Percentiles rank a stretch among this genome's conserved stretches.
Evolutionary conservation across 2,797 vertebrate species (phyloP).

Genomic region (Hippopotamyrus pictus): DNA sequence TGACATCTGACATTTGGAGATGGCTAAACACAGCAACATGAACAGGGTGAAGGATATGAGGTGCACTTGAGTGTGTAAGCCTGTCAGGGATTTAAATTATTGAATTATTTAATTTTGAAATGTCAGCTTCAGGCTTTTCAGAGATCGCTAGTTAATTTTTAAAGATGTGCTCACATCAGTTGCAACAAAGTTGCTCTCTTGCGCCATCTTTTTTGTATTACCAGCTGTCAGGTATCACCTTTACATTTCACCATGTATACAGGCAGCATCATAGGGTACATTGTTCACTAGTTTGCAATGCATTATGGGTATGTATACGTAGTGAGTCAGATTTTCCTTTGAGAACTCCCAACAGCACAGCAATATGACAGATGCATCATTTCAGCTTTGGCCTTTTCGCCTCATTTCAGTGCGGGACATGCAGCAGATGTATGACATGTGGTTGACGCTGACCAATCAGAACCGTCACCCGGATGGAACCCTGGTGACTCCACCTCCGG

Average conservation of each 20-base stretch:
- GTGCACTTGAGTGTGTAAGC: background rate
- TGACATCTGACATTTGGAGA: background rate
- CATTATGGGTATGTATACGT: background rate
- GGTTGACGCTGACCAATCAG: slow-evolving; percentile 91
- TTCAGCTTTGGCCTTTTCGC: background rate
- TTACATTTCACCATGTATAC: background rate
- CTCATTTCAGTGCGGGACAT: slow-evolving; percentile 83
- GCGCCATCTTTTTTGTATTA: background rate
- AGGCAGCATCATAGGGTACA: background rate
- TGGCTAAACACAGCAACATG: background rate
- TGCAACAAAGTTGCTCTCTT: background rate
- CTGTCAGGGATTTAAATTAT: background rate
- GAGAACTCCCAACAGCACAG: background rate
- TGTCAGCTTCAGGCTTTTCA: background rate
- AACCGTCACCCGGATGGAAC: slow-evolving; percentile 77
- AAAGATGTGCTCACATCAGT: background rate
- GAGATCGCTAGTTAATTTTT: background rate
- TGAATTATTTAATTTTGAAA: background rate
- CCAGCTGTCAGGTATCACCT: background rate
- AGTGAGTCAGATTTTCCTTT: background rate
- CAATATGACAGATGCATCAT: background rate
- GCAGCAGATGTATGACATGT: slow-evolving; percentile 97
- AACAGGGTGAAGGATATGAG: background rate
- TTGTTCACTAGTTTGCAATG: background rate
- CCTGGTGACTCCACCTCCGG: slow-evolving; percentile 72